Percentiles rank a stretch among this genome's conserved stretches.
Conservation (phyloP, 2,797 vertebrate species). For the Coranthus polyacanthus region DNA sequence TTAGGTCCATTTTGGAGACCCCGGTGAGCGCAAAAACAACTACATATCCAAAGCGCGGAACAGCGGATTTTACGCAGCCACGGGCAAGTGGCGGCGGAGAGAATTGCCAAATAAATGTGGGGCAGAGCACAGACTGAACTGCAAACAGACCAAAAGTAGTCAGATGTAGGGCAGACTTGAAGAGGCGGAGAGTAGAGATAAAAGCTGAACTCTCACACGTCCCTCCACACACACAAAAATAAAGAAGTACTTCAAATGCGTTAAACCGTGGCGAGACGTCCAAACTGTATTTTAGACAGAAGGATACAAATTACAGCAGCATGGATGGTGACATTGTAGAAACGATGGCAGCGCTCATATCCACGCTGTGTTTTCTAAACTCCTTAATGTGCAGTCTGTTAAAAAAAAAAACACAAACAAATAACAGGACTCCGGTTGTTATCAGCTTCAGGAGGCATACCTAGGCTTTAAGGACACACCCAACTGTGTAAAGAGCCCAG, state of each 20-base stretch:
- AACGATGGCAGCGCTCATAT: too few species aligned
- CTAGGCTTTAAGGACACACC: conserved; percentile 46
- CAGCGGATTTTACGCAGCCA: conserved; percentile 58
- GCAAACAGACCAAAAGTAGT: conserved; percentile 18
- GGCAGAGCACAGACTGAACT: conserved; percentile 55
- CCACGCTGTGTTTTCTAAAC: not conserved
- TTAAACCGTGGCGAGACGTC: too few species aligned
- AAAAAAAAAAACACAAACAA: too few species aligned
- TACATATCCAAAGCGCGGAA: conserved; percentile 65
- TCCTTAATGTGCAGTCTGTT: conserved; percentile 16
- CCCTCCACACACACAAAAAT: not conserved
- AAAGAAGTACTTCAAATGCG: too few species aligned
- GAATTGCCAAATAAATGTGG: conserved; percentile 54
- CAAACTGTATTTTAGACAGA: too few species aligned
- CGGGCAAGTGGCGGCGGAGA: not conserved
- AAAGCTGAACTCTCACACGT: conserved; percentile 5
- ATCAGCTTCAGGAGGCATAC: conserved; percentile 26
- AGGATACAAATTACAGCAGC: not conserved
- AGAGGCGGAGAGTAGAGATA: conserved; percentile 70
- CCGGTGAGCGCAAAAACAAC: conserved; percentile 39
- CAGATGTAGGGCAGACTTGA: conserved; percentile 59
- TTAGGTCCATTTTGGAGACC: conserved; percentile 85
- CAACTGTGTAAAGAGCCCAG: conserved; percentile 15
- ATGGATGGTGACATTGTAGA: too few species aligned
- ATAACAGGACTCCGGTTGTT: not conserved